These are phyloP conservation scores for Chalcosyrphus nemorum DNA, from an alignment of 2,888 invertebrate species.

Conservation along the genomic window DNA sequence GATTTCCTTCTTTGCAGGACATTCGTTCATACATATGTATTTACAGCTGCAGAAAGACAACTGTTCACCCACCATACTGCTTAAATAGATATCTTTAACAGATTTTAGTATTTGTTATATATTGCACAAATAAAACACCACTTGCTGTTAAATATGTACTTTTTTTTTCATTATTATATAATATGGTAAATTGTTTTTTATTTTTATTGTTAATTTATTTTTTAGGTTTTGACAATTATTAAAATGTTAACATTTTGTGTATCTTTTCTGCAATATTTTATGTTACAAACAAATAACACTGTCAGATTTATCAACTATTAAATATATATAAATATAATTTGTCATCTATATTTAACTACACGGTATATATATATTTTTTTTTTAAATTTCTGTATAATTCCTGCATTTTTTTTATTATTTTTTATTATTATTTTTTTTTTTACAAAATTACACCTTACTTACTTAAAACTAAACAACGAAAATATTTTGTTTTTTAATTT, in stretches of 20 bases:
- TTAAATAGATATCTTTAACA: no score
- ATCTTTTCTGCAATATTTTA: neutral
- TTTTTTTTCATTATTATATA: neutral
- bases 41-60: no score
- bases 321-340: constrained; percentile 26
- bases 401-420: constrained; percentile 1
- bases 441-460: constrained; percentile 32
- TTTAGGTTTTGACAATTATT: constrained; percentile 29
- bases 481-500: neutral
- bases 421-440: neutral
- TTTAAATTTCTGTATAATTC: neutral
- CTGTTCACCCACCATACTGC: no score
- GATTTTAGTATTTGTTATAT: no score
- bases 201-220: neutral
- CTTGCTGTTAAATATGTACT: neutral
- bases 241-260: constrained; percentile 58
- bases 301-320: constrained; percentile 1
- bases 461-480: constrained; percentile 41
- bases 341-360: constrained; percentile 7
- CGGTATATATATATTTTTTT: neutral
- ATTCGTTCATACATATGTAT: no score
- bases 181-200: constrained; percentile 20
- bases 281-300: constrained; percentile 31
- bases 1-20: no score
- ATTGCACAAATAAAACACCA: neutral